Evolutionary conservation across 2,797 vertebrate genomes (phyloP), one percentile per base, ranked within the genome.

Genomic region (Tragopan temminckii): DNA sequence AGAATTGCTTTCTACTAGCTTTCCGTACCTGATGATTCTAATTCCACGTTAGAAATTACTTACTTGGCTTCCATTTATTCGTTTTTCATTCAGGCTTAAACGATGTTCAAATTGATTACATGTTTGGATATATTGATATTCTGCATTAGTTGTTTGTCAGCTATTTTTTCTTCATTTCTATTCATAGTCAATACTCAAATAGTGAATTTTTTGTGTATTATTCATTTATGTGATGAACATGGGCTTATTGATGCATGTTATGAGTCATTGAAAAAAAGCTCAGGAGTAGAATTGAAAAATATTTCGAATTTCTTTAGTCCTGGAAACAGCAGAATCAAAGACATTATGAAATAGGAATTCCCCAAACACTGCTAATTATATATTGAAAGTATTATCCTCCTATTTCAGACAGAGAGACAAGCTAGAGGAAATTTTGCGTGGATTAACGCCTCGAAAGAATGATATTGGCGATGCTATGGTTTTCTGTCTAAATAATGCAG

Each of bases 381-480:
- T 74, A 31, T 13, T 92, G 58, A 91, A 88, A 85, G 24, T 81
- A 45, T 83, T 90, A 72, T 78, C 3, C 3, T 93, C 21, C 0
- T 80, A 84, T 96, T 97, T 89, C 96, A 99, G 99, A 23, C 99
- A 99, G 97, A 98, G 99, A 59, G 99, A 99, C 97, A 99, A 99
- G 96, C 97, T 99, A 61, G 99, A 99, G 96, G 99, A 99, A 97
- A 98, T 99, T 89, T 97, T 99, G 23, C 98, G 99, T 67, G 99
- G 98, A 42, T 97, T 99, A 96, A 99, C 98, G 6, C 99, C 99
- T 80, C 98, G 99, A 94, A 99, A 99, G 95, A 99, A 98, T 11
- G 99, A 99, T 89, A 98, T 99, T 59, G 99, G 99, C 6, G 99
- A 99, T 33, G 99, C 99, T 68, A 99, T 99, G 99, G 96, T 99